phyloP scores from a whole-genome alignment of 2,113 vertebrate species.

The zebrafish (Danio rerio) region DNA sequence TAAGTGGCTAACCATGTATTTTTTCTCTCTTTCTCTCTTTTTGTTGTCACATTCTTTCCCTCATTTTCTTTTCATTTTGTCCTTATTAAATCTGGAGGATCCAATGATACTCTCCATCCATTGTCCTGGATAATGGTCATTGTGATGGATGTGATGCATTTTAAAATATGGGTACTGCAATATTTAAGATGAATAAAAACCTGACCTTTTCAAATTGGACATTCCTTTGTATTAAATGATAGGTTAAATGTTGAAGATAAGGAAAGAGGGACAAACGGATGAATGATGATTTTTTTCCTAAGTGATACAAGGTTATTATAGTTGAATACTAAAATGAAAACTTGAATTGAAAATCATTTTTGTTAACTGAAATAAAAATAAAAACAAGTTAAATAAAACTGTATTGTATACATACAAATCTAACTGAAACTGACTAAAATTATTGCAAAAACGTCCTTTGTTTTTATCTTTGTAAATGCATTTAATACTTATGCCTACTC shows the following conservation, averaged over 20 bases:
- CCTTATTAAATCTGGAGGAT: slow-evolving; percentile 31
- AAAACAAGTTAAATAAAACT: too few relatives aligned
- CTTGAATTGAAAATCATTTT: too few relatives aligned
- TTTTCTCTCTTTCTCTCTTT: not conserved
- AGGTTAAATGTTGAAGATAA: slow-evolving; percentile 8
- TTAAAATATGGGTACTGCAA: slow-evolving; percentile 69
- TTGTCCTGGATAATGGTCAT: slow-evolving; percentile 76
- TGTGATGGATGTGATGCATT: slow-evolving; percentile 77
- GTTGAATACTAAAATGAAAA: too few relatives aligned
- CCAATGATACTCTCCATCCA: slow-evolving; percentile 69
- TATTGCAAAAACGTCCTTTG: too few relatives aligned
- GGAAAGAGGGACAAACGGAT: not conserved
- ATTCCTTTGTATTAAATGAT: slow-evolving; percentile 35
- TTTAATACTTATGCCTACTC: too few relatives aligned
- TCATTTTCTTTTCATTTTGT: not conserved
- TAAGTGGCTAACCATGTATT: slow-evolving; percentile 56
- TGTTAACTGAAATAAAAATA: too few relatives aligned
- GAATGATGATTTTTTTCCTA: too few relatives aligned
- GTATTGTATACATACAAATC: too few relatives aligned
- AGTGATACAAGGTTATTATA: too few relatives aligned
- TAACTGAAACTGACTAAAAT: too few relatives aligned
- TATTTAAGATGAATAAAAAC: slow-evolving; percentile 57
- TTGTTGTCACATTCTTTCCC: not conserved
- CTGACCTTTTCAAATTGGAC: slow-evolving; percentile 38
- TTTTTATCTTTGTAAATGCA: too few relatives aligned